These are phyloP conservation scores for Caenorhabditis angaria DNA, from an alignment of 2,888 invertebrate species.

Conservation along the genomic window DNA sequence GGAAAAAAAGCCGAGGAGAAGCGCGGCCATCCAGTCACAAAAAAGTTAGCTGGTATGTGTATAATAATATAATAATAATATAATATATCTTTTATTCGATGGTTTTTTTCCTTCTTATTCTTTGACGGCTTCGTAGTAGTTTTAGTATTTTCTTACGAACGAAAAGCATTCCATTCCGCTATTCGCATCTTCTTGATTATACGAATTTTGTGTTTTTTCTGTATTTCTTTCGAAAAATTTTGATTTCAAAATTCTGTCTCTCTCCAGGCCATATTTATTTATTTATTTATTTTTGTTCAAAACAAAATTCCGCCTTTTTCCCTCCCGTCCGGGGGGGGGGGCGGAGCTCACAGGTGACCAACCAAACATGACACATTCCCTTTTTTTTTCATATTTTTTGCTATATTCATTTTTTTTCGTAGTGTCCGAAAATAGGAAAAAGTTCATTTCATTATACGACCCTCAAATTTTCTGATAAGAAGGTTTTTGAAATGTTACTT, in stretches of 20 bases:
- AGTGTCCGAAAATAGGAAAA: too few species aligned
- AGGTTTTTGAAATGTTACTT: not conserved
- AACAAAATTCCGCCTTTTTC: too few species aligned
- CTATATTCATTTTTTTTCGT: not conserved
- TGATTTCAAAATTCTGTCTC: too few species aligned
- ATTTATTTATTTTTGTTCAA: not conserved
- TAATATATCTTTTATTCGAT: constrained; percentile 3
- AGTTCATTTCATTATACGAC: not conserved
- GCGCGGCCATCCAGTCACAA: not conserved
- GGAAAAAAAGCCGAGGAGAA: not conserved
- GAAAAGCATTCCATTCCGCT: constrained; percentile 1
- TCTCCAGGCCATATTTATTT: too few species aligned
- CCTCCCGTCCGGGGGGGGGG: not conserved
- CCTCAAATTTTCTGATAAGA: not conserved
- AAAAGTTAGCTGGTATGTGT: not conserved
- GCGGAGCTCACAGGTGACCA: constrained; percentile 2
- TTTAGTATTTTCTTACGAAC: not conserved
- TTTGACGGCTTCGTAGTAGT: not conserved
- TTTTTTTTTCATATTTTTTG: not conserved
- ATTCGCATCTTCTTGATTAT: too few species aligned
- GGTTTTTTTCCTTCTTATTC: not conserved
- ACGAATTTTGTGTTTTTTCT: too few species aligned
- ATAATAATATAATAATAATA: not conserved
- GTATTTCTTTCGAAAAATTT: too few species aligned
- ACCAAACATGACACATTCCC: not conserved